phyloP scores from a whole-genome alignment of 1,140 invertebrate genomes.

The Hyphantria cunea region DNA sequence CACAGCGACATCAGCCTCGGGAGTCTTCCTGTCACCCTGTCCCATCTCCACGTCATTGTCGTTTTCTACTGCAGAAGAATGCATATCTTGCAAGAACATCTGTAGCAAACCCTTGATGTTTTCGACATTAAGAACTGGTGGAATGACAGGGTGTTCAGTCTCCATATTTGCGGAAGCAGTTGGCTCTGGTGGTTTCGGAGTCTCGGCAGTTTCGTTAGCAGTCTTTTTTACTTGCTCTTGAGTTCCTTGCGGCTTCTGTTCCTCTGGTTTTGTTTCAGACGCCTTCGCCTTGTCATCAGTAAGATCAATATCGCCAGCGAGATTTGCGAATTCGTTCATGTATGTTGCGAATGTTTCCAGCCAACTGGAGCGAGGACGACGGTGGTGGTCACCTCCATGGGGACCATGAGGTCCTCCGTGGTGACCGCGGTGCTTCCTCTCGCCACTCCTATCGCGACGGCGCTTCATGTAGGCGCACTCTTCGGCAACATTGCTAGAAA shows the following conservation, averaged over 20 bases:
- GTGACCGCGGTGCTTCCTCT: slow-evolving; percentile 46
- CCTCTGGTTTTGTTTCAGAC: slow-evolving; percentile 20
- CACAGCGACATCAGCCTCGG: slow-evolving; percentile 10
- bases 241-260: slow-evolving; percentile 1
- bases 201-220: slow-evolving; percentile 4
- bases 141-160: slow-evolving; percentile 36
- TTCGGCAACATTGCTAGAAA: slow-evolving; percentile 37
- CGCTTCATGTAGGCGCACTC: slow-evolving; percentile 50
- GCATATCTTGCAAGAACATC: slow-evolving; percentile 28
- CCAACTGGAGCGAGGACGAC: slow-evolving; percentile 57
- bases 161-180: slow-evolving; percentile 18
- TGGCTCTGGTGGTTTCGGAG: slow-evolving; percentile 32
- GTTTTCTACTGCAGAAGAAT: background rate
- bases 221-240: slow-evolving; percentile 12
- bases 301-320: slow-evolving; percentile 65
- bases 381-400: slow-evolving; percentile 33
- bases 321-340: slow-evolving; percentile 77
- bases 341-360: slow-evolving; percentile 70
- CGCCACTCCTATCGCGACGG: slow-evolving; percentile 48
- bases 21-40: slow-evolving; percentile 38
- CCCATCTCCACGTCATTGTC: slow-evolving; percentile 47
- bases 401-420: slow-evolving; percentile 28
- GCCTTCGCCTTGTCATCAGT: slow-evolving; percentile 32
- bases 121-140: slow-evolving; percentile 8
- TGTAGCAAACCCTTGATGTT: slow-evolving; percentile 44